Evolutionary conservation across 1,140 invertebrate species (phyloP).

Genomic region (Whitmania pigra): DNA sequence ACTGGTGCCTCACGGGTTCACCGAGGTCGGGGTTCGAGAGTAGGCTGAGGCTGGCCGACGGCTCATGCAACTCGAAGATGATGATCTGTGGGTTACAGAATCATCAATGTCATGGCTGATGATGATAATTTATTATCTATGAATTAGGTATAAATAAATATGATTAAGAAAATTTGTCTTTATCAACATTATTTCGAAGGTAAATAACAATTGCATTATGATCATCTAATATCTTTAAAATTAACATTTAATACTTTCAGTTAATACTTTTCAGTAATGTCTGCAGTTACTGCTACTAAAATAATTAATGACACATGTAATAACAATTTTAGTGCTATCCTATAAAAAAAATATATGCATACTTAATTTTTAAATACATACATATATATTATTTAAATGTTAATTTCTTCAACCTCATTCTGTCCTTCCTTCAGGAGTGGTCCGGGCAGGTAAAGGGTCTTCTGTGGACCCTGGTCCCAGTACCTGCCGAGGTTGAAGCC

Average conservation of each 20-base stretch:
- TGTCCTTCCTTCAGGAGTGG: conserved; percentile 45
- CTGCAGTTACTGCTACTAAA: not conserved
- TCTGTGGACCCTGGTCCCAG: conserved; percentile 48
- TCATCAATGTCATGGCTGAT: not conserved
- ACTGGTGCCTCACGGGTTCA: conserved; percentile 8
- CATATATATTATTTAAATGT: not conserved
- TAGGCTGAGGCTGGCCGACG: not conserved
- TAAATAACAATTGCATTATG: too few species aligned
- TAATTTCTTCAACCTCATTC: conserved; percentile 42
- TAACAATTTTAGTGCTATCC: too few species aligned
- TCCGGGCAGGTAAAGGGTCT: conserved; percentile 50
- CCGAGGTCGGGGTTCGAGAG: not conserved
- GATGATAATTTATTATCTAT: too few species aligned
- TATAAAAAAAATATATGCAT: too few species aligned
- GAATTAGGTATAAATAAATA: too few species aligned
- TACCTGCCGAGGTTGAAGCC: conserved; percentile 54
- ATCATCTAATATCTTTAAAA: not conserved
- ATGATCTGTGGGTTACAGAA: not conserved
- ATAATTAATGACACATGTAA: too few species aligned
- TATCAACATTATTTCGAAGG: too few species aligned
- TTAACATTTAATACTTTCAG: not conserved
- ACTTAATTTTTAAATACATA: too few species aligned
- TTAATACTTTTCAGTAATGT: too few species aligned
- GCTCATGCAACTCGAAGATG: conserved; percentile 5
- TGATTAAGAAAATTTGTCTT: too few species aligned